Evolutionary conservation across 2,113 vertebrate genomes (phyloP), one percentile per base, ranked within the genome.

Genomic region (Poeciliopsis occidentalis): DNA sequence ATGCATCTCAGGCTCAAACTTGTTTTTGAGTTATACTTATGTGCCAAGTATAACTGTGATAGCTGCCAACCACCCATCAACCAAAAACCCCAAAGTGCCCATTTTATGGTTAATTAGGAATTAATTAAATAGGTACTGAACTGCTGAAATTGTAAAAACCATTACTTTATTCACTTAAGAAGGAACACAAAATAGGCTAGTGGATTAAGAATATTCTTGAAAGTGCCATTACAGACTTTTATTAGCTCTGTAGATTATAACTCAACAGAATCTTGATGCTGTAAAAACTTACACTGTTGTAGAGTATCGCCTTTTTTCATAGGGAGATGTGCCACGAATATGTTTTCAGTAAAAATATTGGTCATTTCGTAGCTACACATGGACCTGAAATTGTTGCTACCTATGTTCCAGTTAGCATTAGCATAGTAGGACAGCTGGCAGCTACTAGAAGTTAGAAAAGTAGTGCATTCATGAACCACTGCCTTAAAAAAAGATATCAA

Each of bases 1-100:
- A 67, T 60, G 71, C n/a, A 60, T 44, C 70, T 54, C 31, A 41
- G 60, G 60, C 60, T 26, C 27, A 37, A 64, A 13, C n/a, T 12
- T 66, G 11, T 39, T 11, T 57, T 57, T 57, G 51, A 54, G 51
- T 24, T 24, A 6, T 8, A 64, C 71, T 32, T 22, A 27, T 13
- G 4, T 31, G 11, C 24, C 41, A 7, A 30, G 12, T 32, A 69
- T 26, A 41, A 67, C 7, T 15, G 65, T 15, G 37, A 8, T 17
- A 3, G 66, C 17, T 11, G 27, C 12, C 17, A 27, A 47, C 26
- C 17, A 24, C 17, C 17, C 13, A 4, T n/a, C 17, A 30, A 31
- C 22, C 44, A 4, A 19, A 51, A 30, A 22, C 27, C 27, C 44
- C 26, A 54, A 51, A 51, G 39, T 44, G 15, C 24, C n/a, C 8